phyloP scores from a whole-genome alignment of 1,140 invertebrate species.

The Nixonia krombeini region DNA sequence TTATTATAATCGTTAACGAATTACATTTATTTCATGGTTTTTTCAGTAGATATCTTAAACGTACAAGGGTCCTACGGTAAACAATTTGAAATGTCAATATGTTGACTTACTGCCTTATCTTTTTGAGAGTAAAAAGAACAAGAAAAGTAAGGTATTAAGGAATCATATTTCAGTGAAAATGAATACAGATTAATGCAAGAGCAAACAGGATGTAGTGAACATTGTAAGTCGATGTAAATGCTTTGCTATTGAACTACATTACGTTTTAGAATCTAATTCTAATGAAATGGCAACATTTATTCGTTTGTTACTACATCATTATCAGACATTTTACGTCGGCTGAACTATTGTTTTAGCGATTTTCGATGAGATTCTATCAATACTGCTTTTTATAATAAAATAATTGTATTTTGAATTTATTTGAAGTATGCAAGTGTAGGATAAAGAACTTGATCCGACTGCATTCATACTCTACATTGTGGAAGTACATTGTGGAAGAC shows the following conservation, averaged over 20 bases:
- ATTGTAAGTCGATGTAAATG: conserved; percentile 24
- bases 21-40: too few species aligned
- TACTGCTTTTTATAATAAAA: conserved; percentile 1
- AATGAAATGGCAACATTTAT: conserved; percentile 26
- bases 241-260: conserved; percentile 22
- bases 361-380: conserved; percentile 20
- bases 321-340: conserved; percentile 20
- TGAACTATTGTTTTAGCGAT: conserved; percentile 35
- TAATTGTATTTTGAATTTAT: conserved; percentile 24
- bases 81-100: too few species aligned
- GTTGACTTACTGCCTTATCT: too few species aligned
- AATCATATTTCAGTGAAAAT: too few species aligned
- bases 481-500: conserved; percentile 52
- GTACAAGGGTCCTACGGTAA: too few species aligned
- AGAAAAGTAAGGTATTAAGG: too few species aligned
- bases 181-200: too few species aligned
- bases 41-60: too few species aligned
- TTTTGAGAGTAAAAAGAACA: too few species aligned
- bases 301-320: conserved; percentile 16
- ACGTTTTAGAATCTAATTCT: conserved; percentile 11
- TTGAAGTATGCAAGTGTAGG: conserved; percentile 29
- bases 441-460: conserved; percentile 16
- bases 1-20: too few species aligned
- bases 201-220: conserved; percentile 21
- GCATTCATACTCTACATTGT: conserved; percentile 32